Evolutionary conservation across 2,113 vertebrate genomes (phyloP).

Genomic region (Callocephalon fimbriatum): DNA sequence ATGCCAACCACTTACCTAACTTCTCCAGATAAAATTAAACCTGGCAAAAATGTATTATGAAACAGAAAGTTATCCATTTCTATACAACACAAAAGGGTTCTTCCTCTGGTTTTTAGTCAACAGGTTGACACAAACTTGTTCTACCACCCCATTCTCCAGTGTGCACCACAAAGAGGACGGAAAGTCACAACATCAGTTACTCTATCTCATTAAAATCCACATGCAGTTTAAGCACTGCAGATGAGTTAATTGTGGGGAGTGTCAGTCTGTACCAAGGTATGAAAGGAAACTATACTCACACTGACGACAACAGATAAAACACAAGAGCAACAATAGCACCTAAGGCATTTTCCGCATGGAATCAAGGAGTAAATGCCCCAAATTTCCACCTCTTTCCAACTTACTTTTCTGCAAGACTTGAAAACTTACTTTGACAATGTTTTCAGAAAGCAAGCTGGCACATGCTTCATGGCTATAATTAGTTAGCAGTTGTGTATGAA

Average conservation of each 20-base stretch:
- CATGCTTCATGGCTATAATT: neutral
- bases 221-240: neutral
- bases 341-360: neutral
- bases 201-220: neutral
- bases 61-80: neutral
- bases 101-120: neutral
- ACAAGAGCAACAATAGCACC: too few relatives aligned
- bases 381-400: neutral
- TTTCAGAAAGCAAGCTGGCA: neutral
- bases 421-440: neutral
- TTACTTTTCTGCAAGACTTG: neutral
- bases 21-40: neutral
- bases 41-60: fast-evolving
- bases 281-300: neutral
- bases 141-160: neutral
- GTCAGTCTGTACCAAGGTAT: neutral
- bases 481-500: neutral
- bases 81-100: neutral
- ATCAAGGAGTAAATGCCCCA: neutral
- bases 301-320: too few relatives aligned
- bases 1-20: neutral
- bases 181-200: neutral
- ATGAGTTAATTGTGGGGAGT: neutral
- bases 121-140: neutral
- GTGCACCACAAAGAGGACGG: neutral